Conservation (phyloP, 2,888 invertebrate species). For the Cetonia aurata region DNA sequence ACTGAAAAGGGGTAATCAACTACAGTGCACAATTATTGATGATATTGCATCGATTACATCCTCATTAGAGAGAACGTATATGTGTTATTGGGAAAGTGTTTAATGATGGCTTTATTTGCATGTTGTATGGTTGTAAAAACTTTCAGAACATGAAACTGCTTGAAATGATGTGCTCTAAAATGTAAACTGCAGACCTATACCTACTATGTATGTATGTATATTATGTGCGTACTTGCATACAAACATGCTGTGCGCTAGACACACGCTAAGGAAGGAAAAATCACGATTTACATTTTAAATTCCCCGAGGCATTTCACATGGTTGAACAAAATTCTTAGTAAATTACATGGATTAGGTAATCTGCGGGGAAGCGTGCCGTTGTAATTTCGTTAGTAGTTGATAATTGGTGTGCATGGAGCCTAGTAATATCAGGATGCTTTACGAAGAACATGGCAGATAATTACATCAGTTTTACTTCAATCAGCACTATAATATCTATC, state of each 20-base stretch:
- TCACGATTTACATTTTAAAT: constrained; percentile 36
- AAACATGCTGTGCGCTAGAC: too few relatives aligned
- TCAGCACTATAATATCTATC: too few relatives aligned
- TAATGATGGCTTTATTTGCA: constrained; percentile 18
- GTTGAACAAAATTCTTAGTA: constrained; percentile 40
- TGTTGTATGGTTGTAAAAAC: constrained; percentile 6
- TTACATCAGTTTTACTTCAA: neutral
- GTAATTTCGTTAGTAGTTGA: constrained; percentile 30
- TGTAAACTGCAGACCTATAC: neutral
- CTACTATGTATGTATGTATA: constrained; percentile 1
- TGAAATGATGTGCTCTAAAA: constrained; percentile 14
- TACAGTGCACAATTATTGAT: neutral
- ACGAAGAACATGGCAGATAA: constrained; percentile 1
- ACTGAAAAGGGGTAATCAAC: neutral
- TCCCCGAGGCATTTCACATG: constrained; percentile 35
- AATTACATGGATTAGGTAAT: constrained; percentile 38
- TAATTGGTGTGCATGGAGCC: constrained; percentile 21
- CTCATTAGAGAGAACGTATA: constrained; percentile 13
- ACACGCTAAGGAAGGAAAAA: constrained; percentile 14
- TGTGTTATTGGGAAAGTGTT: constrained; percentile 21
- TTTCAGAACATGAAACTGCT: constrained; percentile 16
- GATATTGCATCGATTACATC: constrained; percentile 22
- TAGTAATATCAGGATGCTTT: constrained; percentile 18
- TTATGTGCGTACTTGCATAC: constrained; percentile 8
- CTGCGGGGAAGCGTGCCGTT: constrained; percentile 38